phyloP scores from a whole-genome alignment of 2,113 vertebrate genomes.

The Catharus bicknelli region DNA sequence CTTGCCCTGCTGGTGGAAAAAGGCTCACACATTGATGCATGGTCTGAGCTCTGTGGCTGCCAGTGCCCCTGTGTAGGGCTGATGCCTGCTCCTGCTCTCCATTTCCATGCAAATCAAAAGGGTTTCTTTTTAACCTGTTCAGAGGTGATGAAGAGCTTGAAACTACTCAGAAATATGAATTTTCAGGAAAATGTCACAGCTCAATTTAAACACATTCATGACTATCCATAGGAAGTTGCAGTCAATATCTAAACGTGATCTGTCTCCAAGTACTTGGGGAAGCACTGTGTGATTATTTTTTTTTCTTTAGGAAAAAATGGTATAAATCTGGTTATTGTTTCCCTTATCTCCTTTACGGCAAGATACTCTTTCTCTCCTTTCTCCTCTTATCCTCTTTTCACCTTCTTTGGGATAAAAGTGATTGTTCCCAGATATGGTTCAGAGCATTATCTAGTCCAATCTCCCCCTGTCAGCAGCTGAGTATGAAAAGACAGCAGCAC shows the following conservation, averaged over 20 bases:
- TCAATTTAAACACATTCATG: neutral
- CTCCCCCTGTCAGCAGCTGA: neutral
- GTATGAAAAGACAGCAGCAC: slow-evolving; percentile 29
- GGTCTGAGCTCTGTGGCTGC: neutral
- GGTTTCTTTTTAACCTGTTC: neutral
- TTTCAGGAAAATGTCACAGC: neutral
- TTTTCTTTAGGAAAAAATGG: neutral
- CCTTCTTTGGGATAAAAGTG: slow-evolving; percentile 3
- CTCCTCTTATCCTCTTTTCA: slow-evolving; percentile 15
- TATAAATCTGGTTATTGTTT: neutral
- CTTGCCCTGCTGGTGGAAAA: neutral
- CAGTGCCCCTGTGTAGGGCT: neutral
- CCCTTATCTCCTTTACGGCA: neutral
- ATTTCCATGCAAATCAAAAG: neutral
- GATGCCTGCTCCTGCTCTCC: neutral
- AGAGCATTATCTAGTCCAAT: slow-evolving; percentile 14
- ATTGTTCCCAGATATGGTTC: slow-evolving; percentile 25
- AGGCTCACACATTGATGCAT: neutral
- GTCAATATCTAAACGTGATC: neutral
- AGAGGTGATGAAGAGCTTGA: neutral
- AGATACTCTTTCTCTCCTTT: neutral
- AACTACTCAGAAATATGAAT: neutral
- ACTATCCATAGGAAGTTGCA: neutral
- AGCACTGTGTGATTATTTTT: neutral
- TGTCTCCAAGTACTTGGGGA: neutral